Evolutionary conservation across 2,113 vertebrate genomes (phyloP).

Genomic region (Danionella cerebrum): DNA sequence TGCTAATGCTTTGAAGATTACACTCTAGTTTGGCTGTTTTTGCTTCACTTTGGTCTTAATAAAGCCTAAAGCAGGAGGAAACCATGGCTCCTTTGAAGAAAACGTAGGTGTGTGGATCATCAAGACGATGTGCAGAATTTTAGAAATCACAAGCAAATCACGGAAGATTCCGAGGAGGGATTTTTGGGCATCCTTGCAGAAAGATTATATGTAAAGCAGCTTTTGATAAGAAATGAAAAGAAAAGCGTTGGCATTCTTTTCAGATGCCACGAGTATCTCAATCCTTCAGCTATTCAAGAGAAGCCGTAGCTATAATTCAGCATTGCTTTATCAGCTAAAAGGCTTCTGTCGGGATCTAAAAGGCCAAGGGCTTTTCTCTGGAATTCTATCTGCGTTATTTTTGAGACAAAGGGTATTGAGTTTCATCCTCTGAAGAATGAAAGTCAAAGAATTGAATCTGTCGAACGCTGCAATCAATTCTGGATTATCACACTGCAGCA

Average conservation of each 20-base stretch:
- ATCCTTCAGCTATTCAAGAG: neutral
- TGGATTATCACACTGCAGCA: neutral
- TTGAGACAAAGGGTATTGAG: neutral
- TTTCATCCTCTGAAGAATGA: neutral
- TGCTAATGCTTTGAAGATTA: slow-evolving; percentile 7
- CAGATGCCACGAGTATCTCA: neutral
- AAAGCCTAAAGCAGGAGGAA: slow-evolving; percentile 5
- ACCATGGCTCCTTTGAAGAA: neutral
- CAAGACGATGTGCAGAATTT: neutral
- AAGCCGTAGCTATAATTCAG: slow-evolving; percentile 13
- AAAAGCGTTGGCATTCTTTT: neutral
- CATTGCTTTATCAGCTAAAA: neutral
- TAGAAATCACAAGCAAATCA: too few relatives aligned
- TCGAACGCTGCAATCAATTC: neutral
- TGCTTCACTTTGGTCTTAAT: neutral
- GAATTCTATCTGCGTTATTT: neutral
- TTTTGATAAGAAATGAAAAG: neutral
- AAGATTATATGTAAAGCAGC: slow-evolving; percentile 2
- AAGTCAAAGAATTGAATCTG: neutral
- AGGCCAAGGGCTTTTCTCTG: neutral
- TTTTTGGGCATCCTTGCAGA: neutral
- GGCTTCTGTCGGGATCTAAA: neutral
- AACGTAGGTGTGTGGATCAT: neutral
- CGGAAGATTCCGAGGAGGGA: neutral
- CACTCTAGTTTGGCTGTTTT: slow-evolving; percentile 4